Evolutionary conservation across 2,797 vertebrate species (phyloP).

Genomic region (Pseudomugil gertrudae): DNA sequence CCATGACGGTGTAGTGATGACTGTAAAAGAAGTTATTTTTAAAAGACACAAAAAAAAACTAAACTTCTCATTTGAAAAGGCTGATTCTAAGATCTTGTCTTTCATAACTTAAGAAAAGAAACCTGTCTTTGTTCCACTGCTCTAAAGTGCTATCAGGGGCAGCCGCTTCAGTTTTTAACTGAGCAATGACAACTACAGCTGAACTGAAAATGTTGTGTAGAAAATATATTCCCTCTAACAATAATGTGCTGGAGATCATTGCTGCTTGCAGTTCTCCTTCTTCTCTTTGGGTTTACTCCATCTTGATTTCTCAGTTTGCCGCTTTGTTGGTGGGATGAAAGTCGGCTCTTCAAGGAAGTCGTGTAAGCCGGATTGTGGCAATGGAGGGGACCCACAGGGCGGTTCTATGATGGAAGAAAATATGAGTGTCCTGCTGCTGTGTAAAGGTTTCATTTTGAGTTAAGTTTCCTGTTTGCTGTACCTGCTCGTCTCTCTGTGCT

Average conservation of each 20-base stretch:
- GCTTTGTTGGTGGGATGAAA: constrained; percentile 85
- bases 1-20: neutral
- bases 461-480: constrained; percentile 27
- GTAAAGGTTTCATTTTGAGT: neutral
- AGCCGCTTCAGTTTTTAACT: constrained; percentile 5
- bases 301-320: constrained; percentile 77
- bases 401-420: constrained; percentile 37
- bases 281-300: constrained; percentile 84
- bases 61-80: constrained; percentile 31
- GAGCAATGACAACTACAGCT: constrained; percentile 17
- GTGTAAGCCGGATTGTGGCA: constrained; percentile 50
- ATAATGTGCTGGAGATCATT: constrained; percentile 65
- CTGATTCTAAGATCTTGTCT: constrained; percentile 21
- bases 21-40: constrained; percentile 11
- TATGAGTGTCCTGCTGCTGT: constrained; percentile 16
- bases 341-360: constrained; percentile 78
- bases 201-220: constrained; percentile 21
- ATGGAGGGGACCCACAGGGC: constrained; percentile 42
- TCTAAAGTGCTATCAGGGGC: constrained; percentile 67
- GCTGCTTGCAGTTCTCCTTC: constrained; percentile 87
- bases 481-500: constrained; percentile 55
- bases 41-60: constrained; percentile 26
- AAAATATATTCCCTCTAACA: constrained; percentile 13
- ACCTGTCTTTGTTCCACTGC: constrained; percentile 37
- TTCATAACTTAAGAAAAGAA: constrained; percentile 16